Conservation (phyloP, 2,888 invertebrate species). For the Leucozona laternaria region DNA sequence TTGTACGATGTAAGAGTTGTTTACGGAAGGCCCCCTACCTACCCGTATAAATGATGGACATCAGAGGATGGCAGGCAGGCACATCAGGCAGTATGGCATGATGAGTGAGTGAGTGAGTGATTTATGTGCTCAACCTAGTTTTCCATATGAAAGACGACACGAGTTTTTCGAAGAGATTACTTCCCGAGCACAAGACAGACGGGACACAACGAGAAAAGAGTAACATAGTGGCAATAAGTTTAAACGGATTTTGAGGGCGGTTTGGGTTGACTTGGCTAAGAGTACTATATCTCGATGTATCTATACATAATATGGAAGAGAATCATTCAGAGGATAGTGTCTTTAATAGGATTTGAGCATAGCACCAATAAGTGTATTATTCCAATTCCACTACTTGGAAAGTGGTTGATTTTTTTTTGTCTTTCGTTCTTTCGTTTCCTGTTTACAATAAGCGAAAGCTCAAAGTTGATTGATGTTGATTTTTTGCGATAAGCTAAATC, state of each 20-base stretch:
- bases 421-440: neutral
- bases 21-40: slow-evolving; percentile 44
- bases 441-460: slow-evolving; percentile 14
- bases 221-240: slow-evolving; percentile 35
- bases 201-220: neutral
- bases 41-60: slow-evolving; percentile 28
- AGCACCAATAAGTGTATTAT: neutral
- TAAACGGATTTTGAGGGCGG: slow-evolving; percentile 35
- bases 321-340: slow-evolving; percentile 35
- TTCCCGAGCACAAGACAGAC: slow-evolving; percentile 3
- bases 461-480: slow-evolving; percentile 10
- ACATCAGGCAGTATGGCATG: slow-evolving; percentile 53
- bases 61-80: slow-evolving; percentile 5
- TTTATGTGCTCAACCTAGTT: slow-evolving; percentile 71
- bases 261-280: slow-evolving; percentile 12
- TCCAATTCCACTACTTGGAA: neutral
- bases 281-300: neutral
- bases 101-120: slow-evolving; percentile 67
- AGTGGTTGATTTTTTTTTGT: neutral
- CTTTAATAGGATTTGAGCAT: slow-evolving; percentile 32
- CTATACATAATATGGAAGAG: neutral
- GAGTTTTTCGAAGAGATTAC: slow-evolving; percentile 42
- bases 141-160: slow-evolving; percentile 37
- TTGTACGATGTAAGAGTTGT: slow-evolving; percentile 51
- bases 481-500: neutral